Evolutionary conservation across 2,888 invertebrate genomes (phyloP).

Genomic region (Andrena praecox): DNA sequence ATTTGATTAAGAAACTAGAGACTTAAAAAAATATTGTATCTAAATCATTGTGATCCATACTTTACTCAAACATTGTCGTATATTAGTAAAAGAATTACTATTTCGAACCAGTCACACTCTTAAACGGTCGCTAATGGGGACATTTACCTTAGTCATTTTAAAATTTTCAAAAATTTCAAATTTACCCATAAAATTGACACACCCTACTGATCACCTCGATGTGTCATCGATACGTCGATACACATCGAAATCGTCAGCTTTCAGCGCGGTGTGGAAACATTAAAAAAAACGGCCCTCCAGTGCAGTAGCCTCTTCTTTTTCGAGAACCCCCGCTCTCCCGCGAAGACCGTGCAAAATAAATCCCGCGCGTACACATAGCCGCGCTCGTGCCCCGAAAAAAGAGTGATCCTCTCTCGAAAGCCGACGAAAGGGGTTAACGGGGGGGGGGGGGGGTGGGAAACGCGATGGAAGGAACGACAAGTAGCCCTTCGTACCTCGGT

Average conservation of each 20-base stretch:
- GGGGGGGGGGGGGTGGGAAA: not conserved
- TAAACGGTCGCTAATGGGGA: no score
- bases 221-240: not conserved
- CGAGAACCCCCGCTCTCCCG: conserved; percentile 37
- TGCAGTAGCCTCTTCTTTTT: conserved; percentile 13
- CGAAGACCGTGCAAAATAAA: conserved; percentile 59
- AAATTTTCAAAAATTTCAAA: no score
- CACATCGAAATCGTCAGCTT: not conserved
- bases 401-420: conserved; percentile 45
- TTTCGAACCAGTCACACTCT: no score
- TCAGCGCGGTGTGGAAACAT: conserved; percentile 1
- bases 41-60: no score
- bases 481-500: conserved; percentile 51
- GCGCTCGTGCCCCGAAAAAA: conserved; percentile 53
- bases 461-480: conserved; percentile 56
- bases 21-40: no score
- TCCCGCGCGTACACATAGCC: conserved; percentile 21
- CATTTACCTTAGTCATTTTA: no score
- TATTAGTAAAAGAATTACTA: no score
- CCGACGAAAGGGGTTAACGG: conserved; percentile 14
- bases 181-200: no score
- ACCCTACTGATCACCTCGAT: no score
- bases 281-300: conserved; percentile 12
- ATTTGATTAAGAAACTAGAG: no score
- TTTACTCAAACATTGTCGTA: no score